Evolutionary conservation across 2,113 vertebrate genomes (phyloP), one percentile per base, ranked within the genome.

Genomic region (Phalacrocorax pelagicus): DNA sequence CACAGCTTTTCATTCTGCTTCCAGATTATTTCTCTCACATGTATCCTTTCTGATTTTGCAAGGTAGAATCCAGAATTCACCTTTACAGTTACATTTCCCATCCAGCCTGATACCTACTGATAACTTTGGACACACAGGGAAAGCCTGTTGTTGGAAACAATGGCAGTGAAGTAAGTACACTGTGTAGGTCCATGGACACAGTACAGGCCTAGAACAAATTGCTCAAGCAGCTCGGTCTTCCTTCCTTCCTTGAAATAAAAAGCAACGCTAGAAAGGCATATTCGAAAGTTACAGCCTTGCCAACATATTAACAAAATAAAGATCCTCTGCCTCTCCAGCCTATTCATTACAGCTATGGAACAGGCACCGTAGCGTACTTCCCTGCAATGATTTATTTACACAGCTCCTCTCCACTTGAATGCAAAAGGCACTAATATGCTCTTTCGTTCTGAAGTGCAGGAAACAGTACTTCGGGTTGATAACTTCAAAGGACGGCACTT

Each of bases 401-500:
- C 36, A 77, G 81, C 67, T 79, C 67, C 63, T 94, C 62, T 86
- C 71, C 69, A 75, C 92, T 95, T 57, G 19, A 94, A 91, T 49
- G 73, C 44, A 85, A 85, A 96, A 94, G 69, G 47, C 74, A 92
- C n/a, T 92, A 80, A 72, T 54, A 79, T 2, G 54, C 81, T 94
- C 78, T 94, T 89, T 42, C 82, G 55, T 66, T 87, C 62, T 85
- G 30, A 89, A 95, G 78, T 85, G 73, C 73, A 96, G 95, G 94
- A 94, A 96, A 46, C 40, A 52, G 73, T 57, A 91, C 82, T 96
- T 89, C 0, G 4, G 14, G 29, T 70, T 80, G 70, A 77, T 70
- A 93, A 63, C 74, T 95, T 97, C 91, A 91, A 91, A 96, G 66
- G 15, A 95, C 23, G 9, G 59, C 40, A 80, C 81, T 97, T 95